Percentiles rank a stretch among this genome's conserved stretches.
phyloP scores from a whole-genome alignment of 2,888 invertebrate species.

The Parnassius apollo region DNA sequence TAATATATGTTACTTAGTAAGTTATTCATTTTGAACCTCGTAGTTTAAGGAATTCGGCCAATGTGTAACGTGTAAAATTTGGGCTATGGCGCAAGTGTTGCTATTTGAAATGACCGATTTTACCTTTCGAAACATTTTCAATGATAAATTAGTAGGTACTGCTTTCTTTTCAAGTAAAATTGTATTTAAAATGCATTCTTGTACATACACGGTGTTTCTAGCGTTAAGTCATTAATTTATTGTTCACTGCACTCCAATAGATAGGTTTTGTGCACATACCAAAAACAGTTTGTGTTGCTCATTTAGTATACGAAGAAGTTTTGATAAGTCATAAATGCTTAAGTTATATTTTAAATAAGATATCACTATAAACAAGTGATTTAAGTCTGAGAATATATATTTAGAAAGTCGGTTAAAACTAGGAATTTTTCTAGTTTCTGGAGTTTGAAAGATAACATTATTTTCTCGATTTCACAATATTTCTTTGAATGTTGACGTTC shows the following conservation, averaged over 20 bases:
- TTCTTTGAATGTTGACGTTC: too few relatives aligned
- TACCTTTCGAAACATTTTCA: not conserved
- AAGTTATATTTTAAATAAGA: not conserved
- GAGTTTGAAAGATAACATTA: too few relatives aligned
- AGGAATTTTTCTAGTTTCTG: too few relatives aligned
- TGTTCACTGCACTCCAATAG: slow-evolving; percentile 8
- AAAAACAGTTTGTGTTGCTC: slow-evolving; percentile 11
- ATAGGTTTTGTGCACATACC: slow-evolving; percentile 17
- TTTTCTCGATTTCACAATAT: too few relatives aligned
- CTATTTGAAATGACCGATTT: not conserved
- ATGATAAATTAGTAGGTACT: not conserved
- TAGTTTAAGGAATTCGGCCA: not conserved
- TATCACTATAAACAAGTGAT: slow-evolving; percentile 1
- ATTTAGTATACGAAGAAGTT: slow-evolving; percentile 27
- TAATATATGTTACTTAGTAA: slow-evolving; percentile 1
- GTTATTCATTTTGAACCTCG: not conserved
- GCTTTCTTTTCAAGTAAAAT: not conserved
- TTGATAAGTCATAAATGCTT: not conserved
- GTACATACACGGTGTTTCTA: slow-evolving; percentile 16
- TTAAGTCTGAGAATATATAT: not conserved
- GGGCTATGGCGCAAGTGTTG: not conserved
- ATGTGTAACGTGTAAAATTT: slow-evolving; percentile 1
- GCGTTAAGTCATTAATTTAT: slow-evolving; percentile 1
- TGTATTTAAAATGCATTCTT: slow-evolving; percentile 2
- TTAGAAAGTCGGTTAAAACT: too few relatives aligned